Conservation (phyloP, 2,113 vertebrate genomes). For the Spermophilus dauricus region DNA sequence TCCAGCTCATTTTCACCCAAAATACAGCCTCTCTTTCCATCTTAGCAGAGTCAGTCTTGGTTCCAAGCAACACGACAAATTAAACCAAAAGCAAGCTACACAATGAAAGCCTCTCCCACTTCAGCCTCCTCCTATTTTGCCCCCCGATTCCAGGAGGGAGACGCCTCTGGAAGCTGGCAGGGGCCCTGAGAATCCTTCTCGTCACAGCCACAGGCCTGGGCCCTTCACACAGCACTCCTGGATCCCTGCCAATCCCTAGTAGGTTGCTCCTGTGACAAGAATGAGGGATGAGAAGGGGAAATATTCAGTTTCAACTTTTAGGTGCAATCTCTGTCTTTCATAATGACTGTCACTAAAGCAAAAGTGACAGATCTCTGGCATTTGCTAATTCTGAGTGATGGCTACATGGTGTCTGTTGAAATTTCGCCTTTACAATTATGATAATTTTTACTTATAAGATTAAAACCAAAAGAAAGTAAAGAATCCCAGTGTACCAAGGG, state of each 20-base stretch:
- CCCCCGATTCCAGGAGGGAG: not conserved
- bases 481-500: not conserved
- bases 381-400: not conserved
- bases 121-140: not conserved
- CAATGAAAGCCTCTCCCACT: not conserved
- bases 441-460: not conserved
- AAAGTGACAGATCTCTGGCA: not conserved
- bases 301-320: not conserved
- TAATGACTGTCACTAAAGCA: not conserved
- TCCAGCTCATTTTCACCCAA: not conserved
- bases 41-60: not conserved
- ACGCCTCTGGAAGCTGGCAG: not conserved
- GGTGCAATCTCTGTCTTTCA: not conserved
- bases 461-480: not conserved
- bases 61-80: not conserved
- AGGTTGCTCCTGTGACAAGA: not conserved
- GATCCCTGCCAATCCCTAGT: not conserved
- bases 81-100: not conserved
- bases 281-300: not conserved
- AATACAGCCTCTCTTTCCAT: not conserved
- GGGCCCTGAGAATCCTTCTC: not conserved
- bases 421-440: not conserved
- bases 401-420: not conserved
- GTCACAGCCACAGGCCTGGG: not conserved
- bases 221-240: not conserved